Evolutionary conservation across 2,888 invertebrate species (phyloP).

Genomic region (Drosophila stalkeri): DNA sequence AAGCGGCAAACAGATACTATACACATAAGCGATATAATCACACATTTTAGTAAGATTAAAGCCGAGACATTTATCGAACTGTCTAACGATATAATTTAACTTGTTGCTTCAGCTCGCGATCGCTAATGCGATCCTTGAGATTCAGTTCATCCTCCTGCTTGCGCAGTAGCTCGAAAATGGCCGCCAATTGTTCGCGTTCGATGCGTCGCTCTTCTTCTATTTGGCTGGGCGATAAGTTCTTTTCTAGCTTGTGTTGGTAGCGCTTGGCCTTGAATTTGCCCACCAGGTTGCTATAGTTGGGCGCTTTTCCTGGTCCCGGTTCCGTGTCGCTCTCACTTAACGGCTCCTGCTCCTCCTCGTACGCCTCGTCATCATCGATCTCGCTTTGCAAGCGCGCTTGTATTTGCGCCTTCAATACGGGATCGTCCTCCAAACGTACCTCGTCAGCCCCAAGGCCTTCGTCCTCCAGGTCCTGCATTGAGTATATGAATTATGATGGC

Average conservation of each 20-base stretch:
- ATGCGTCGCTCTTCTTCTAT: slow-evolving; percentile 79
- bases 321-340: slow-evolving; percentile 57
- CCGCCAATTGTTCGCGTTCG: slow-evolving; percentile 85
- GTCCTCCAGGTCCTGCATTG: slow-evolving; percentile 61
- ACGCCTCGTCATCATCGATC: slow-evolving; percentile 62
- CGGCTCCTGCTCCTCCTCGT: slow-evolving; percentile 52
- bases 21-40: slow-evolving; percentile 41
- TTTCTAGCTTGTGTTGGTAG: slow-evolving; percentile 68
- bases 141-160: slow-evolving; percentile 85
- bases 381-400: slow-evolving; percentile 37
- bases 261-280: slow-evolving; percentile 74
- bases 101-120: slow-evolving; percentile 83
- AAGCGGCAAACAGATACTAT: slow-evolving; percentile 2
- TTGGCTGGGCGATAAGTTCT: slow-evolving; percentile 72
- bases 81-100: slow-evolving; percentile 83
- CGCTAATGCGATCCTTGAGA: slow-evolving; percentile 79
- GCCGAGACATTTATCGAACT: background rate
- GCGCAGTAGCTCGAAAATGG: slow-evolving; percentile 85
- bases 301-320: slow-evolving; percentile 3
- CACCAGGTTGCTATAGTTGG: slow-evolving; percentile 58
- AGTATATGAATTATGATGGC: background rate
- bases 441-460: slow-evolving; percentile 72
- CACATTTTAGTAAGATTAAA: slow-evolving; percentile 47
- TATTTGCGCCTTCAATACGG: slow-evolving; percentile 29
- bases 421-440: slow-evolving; percentile 52